These are phyloP conservation scores for Heliornis fulica DNA, from an alignment of 2,113 vertebrate species.

Conservation along the genomic window DNA sequence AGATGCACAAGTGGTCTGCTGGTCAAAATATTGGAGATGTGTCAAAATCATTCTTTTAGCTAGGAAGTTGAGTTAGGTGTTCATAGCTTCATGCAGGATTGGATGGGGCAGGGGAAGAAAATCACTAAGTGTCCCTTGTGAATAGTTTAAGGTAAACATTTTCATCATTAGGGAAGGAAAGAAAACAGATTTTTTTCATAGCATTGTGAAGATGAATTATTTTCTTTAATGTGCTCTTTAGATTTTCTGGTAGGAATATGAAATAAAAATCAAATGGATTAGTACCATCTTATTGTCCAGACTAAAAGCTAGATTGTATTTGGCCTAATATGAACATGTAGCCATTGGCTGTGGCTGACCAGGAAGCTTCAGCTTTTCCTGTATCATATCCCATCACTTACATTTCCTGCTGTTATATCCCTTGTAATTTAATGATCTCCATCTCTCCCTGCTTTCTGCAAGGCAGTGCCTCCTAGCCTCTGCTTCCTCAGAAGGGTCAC, in stretches of 20 bases:
- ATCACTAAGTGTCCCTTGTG: neutral
- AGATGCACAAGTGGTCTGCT: neutral
- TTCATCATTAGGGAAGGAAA: neutral
- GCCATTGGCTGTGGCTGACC: neutral
- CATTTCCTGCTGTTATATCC: neutral
- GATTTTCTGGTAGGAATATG: neutral
- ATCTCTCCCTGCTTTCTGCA: neutral
- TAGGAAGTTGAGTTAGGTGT: neutral
- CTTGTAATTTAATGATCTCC: neutral
- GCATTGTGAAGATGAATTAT: neutral
- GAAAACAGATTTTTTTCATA: neutral
- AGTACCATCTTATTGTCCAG: neutral
- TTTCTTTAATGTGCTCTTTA: neutral
- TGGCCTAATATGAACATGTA: neutral
- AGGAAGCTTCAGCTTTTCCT: neutral
- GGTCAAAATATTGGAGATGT: neutral
- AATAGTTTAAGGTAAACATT: neutral
- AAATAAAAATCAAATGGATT: neutral
- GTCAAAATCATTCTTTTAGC: neutral
- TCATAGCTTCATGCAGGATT: neutral
- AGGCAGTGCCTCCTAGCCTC: neutral
- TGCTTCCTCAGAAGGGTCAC: neutral
- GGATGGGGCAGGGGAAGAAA: neutral
- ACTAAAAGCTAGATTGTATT: neutral
- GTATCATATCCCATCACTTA: neutral